A percentile compares a stretch with the other conserved stretches of the same genome.
phyloP scores from a whole-genome alignment of 2,888 invertebrate genomes.

The Pemphredon lugubris region DNA sequence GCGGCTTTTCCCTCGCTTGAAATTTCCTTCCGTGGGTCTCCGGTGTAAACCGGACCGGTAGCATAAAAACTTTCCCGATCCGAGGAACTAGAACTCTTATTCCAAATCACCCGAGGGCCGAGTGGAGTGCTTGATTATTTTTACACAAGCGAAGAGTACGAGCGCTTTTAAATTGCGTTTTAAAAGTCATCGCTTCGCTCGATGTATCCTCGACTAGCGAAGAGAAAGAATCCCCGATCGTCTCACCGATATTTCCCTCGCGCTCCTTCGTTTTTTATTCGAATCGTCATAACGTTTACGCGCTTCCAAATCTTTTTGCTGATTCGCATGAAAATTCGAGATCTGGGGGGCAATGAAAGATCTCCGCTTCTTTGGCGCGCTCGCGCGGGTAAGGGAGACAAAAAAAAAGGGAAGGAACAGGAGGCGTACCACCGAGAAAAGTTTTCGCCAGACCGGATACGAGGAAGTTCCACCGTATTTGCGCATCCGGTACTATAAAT shows the following conservation, averaged over 20 bases:
- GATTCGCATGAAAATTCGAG: conserved; percentile 44
- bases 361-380: not conserved
- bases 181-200: conserved; percentile 12
- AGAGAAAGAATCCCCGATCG: no score
- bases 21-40: conserved; percentile 39
- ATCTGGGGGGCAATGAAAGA: conserved; percentile 13
- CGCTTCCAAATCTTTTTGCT: conserved; percentile 30
- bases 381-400: not conserved
- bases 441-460: conserved; percentile 79
- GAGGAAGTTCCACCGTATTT: conserved; percentile 80
- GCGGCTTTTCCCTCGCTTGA: conserved; percentile 50
- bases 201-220: not conserved
- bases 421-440: conserved; percentile 69
- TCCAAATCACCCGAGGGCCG: conserved; percentile 40
- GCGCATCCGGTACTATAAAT: conserved; percentile 80
- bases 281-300: conserved; percentile 11
- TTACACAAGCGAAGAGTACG: conserved; percentile 25
- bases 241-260: no score
- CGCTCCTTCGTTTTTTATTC: not conserved
- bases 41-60: conserved; percentile 46
- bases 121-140: conserved; percentile 47
- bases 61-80: conserved; percentile 52
- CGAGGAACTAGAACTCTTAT: conserved; percentile 27
- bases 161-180: conserved; percentile 33
- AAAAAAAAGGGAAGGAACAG: conserved; percentile 35